Percentiles rank a stretch among this genome's conserved stretches.
These are phyloP conservation scores for Zoanthus gigantus DNA, from an alignment of 92 coral and sea anemone species.

Conservation along the genomic window DNA sequence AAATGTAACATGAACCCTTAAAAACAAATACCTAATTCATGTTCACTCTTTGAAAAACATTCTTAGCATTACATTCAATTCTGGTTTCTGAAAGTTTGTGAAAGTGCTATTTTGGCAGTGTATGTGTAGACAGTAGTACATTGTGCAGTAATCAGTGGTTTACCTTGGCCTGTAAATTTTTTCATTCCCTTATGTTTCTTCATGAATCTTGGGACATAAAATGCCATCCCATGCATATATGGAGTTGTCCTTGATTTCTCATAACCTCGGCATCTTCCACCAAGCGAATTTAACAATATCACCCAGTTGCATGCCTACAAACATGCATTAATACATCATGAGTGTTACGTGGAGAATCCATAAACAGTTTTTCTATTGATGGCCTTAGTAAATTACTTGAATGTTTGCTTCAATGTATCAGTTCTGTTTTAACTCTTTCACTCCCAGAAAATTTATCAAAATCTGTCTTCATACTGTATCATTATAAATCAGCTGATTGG, in stretches of 20 bases:
- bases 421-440: not conserved
- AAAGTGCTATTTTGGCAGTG: not conserved
- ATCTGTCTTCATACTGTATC: not conserved
- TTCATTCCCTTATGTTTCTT: not conserved
- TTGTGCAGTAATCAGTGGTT: not conserved
- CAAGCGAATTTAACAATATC: not conserved
- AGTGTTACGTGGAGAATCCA: not conserved
- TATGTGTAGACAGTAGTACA: not conserved
- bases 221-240: not conserved
- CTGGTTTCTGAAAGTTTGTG: not conserved
- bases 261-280: not conserved
- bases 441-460: not conserved
- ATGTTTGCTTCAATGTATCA: not conserved
- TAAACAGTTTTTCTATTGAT: not conserved
- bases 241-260: not conserved
- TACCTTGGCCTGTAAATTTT: not conserved
- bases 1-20: not conserved
- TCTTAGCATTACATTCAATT: not conserved
- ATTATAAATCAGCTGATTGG: not conserved
- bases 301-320: slow-evolving; percentile 12
- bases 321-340: not conserved
- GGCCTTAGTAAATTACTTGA: not conserved
- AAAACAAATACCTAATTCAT: not conserved
- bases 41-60: not conserved
- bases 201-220: not conserved